These are phyloP conservation scores for Mola mola DNA, from an alignment of 2,113 vertebrate species.

Conservation along the genomic window DNA sequence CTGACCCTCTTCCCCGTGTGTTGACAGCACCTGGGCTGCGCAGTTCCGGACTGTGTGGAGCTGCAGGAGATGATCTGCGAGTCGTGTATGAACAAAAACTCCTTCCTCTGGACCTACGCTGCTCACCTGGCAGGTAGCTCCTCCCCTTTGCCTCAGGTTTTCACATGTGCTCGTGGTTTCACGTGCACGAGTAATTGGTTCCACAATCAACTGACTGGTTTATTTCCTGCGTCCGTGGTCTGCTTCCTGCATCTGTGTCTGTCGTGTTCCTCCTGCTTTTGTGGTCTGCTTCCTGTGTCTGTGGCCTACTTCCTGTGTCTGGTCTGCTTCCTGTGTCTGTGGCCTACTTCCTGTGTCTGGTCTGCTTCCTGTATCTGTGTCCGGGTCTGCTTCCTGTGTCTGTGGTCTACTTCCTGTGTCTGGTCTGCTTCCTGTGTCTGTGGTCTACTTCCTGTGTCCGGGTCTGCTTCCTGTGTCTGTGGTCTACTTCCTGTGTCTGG, in stretches of 20 bases:
- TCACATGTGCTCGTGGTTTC: background rate
- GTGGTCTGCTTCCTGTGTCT: too few relatives aligned
- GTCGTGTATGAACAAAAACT: slow-evolving; percentile 88
- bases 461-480: slow-evolving; percentile 4
- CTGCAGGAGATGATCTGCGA: slow-evolving; percentile 97
- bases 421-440: background rate
- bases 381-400: too few relatives aligned
- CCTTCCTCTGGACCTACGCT: slow-evolving; percentile 91
- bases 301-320: background rate
- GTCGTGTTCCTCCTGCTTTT: too few relatives aligned
- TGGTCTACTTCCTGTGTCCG: too few relatives aligned
- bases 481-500: background rate
- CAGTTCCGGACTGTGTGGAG: slow-evolving; percentile 89
- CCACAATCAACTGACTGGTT: too few relatives aligned
- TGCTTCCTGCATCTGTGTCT: too few relatives aligned
- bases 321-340: too few relatives aligned
- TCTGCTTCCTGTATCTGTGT: background rate
- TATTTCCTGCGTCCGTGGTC: too few relatives aligned
- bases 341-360: background rate
- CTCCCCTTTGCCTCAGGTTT: background rate
- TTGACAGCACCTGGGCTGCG: slow-evolving; percentile 89
- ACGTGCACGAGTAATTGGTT: too few relatives aligned
- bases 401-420: background rate
- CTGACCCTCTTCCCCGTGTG: background rate
- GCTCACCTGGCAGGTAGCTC: slow-evolving; percentile 84